Evolutionary conservation across 2,888 invertebrate species (phyloP).

Genomic region (Protodeltote pygarga): DNA sequence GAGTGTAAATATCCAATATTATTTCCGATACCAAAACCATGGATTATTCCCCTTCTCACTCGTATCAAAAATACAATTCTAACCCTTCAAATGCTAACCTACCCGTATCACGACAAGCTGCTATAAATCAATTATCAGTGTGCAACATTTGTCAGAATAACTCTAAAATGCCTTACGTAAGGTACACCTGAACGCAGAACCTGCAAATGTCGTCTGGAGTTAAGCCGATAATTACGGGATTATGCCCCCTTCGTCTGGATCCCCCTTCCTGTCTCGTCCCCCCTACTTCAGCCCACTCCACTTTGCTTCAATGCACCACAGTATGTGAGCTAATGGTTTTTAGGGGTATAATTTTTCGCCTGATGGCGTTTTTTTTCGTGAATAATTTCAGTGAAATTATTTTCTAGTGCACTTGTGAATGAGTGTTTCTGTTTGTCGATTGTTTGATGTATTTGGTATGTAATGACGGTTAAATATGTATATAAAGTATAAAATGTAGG

Average conservation of each 20-base stretch:
- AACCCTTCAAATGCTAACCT: constrained; percentile 40
- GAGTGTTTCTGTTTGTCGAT: constrained; percentile 54
- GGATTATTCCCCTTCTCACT: constrained; percentile 30
- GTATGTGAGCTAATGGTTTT: constrained; percentile 83
- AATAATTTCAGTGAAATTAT: constrained; percentile 69
- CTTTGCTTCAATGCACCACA: constrained; percentile 76
- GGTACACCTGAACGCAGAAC: constrained; percentile 69
- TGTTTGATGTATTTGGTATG: constrained; percentile 52
- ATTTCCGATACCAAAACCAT: constrained; percentile 8
- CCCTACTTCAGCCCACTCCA: constrained; percentile 68
- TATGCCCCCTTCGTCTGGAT: constrained; percentile 64
- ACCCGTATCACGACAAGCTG: constrained; percentile 56
- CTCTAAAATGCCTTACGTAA: constrained; percentile 59
- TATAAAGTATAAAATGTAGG: background rate
- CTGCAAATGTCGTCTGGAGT: constrained; percentile 83
- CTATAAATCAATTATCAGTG: constrained; percentile 74
- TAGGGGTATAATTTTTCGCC: constrained; percentile 80
- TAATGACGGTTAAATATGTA: constrained; percentile 21
- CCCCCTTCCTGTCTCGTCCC: constrained; percentile 60
- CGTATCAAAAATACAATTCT: constrained; percentile 19
- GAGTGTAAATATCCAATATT: constrained; percentile 19
- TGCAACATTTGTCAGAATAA: constrained; percentile 65
- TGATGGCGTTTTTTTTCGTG: constrained; percentile 71
- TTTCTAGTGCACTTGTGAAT: constrained; percentile 51
- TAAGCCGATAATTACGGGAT: constrained; percentile 86